Evolutionary conservation across 2,888 invertebrate genomes (phyloP).

Genomic region (Ormyrus thymus): DNA sequence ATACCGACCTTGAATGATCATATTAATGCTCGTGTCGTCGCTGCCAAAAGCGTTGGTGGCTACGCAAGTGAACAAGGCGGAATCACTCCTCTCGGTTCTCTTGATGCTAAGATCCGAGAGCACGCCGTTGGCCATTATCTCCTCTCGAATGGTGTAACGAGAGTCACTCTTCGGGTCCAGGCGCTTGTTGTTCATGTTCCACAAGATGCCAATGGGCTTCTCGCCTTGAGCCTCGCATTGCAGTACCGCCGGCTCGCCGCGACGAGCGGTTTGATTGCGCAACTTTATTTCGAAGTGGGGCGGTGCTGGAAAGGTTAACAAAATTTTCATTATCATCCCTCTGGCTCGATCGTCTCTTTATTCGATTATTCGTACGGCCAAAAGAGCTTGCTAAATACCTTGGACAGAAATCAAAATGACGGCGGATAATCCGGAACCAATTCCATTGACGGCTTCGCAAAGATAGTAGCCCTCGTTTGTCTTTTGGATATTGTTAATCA

Average conservation of each 20-base stretch:
- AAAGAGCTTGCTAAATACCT: constrained; percentile 77
- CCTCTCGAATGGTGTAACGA: constrained; percentile 89
- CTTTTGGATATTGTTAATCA: constrained; percentile 93
- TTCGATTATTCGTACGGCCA: too few relatives aligned
- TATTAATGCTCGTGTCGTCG: constrained; percentile 95
- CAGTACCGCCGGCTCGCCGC: constrained; percentile 92
- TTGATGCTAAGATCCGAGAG: constrained; percentile 92
- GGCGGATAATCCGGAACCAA: constrained; percentile 95
- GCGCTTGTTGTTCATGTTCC: constrained; percentile 96
- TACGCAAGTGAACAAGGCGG: constrained; percentile 92
- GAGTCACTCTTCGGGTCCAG: constrained; percentile 92
- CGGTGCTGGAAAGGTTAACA: constrained; percentile 80
- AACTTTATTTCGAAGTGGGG: constrained; percentile 95
- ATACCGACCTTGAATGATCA: constrained; percentile 89
- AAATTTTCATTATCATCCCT: neutral
- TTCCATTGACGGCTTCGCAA: constrained; percentile 97
- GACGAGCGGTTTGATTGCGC: constrained; percentile 92
- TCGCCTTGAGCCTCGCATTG: constrained; percentile 96
- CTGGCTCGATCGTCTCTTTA: too few relatives aligned
- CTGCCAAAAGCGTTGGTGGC: constrained; percentile 96
- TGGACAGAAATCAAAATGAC: constrained; percentile 95
- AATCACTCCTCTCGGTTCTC: constrained; percentile 91
- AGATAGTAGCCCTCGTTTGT: constrained; percentile 96
- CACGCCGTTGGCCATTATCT: constrained; percentile 90
- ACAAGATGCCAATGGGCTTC: constrained; percentile 94